Base-by-base conservation (phyloP, 37 sponge, comb jelly and placozoan genomes). In the Amphimedon queenslandica region DNA sequence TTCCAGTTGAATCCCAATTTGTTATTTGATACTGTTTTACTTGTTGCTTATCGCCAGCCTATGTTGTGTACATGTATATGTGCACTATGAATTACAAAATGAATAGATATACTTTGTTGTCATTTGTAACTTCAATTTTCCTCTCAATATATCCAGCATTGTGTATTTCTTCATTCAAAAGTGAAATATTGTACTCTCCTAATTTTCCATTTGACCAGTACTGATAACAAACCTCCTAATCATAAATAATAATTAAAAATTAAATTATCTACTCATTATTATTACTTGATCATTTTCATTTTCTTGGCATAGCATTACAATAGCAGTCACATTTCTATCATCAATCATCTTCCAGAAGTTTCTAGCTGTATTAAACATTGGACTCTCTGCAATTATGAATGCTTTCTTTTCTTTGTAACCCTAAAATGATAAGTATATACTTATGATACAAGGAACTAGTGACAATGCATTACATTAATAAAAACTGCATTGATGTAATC, bases 281-380 rank as follows among this genome's bases (percentile, higher is more conserved):
- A 13, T n/a, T 6, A 60, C 61, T 25, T n/a, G 23, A n/a, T 25
- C 61, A 60, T 60, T 60, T 25, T 60, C 61, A n/a, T 60, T 11
- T 6, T n/a, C 5, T 11, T 11, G 61, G 5, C 27, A 6, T 25
- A 60, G 28, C 61, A 60, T 60, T 60, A 60, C 61, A 60, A 60
- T 60, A n/a, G 61, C 28, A 11, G 5, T 11, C 53, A 56, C 53
- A 8, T 57, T 33, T 57, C 37, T 58, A 57, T 73, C 74, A 8
- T 34, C 6, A 34, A 73, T 57, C 74, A 73, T 73, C 74, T 73
- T 73, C 74, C 74, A 73, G 74, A 73, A 73, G 29, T 55, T 58
- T 73, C 74, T 57, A 27, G 36, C 18, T 43, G 74, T 73, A 58
- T 38, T 56, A 56, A 57, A 20, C 61, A 73, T 32, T 28, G 74